A percentile compares a stretch with the other conserved stretches of the same genome.
Evolutionary conservation across 2,113 vertebrate species (phyloP).

Genomic region (Oreotrochilus melanogaster): DNA sequence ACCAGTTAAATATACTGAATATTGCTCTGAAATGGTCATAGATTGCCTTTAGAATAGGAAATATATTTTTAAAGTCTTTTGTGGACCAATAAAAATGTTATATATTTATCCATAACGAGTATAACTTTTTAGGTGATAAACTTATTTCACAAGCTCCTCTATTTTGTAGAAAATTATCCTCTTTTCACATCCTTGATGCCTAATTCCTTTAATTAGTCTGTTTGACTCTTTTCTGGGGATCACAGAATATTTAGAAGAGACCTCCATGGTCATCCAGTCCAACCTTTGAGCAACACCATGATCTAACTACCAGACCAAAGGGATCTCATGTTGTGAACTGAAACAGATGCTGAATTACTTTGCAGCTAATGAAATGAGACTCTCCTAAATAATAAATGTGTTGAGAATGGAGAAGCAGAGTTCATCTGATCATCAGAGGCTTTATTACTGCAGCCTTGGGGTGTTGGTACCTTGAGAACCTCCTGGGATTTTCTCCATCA

Average conservation of each 20-base stretch:
- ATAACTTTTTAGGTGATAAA: background rate
- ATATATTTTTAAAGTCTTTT: background rate
- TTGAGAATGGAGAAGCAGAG: background rate
- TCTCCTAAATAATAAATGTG: conserved; percentile 70
- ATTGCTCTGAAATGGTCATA: background rate
- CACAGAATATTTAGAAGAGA: no score
- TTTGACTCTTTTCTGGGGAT: conserved; percentile 4
- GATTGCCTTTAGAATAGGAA: background rate
- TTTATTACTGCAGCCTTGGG: background rate
- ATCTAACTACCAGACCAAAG: no score
- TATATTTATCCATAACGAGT: background rate
- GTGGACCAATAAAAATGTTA: background rate
- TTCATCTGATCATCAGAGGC: conserved; percentile 32
- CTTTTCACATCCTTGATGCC: background rate
- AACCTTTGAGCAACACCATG: no score
- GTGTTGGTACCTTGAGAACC: background rate
- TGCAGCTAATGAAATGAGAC: conserved; percentile 38
- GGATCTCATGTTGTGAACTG: background rate
- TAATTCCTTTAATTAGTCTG: conserved; percentile 5
- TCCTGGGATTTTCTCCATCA: background rate
- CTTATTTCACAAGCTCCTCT: background rate
- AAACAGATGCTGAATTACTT: conserved; percentile 32
- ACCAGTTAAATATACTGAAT: no score
- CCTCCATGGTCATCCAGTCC: no score
- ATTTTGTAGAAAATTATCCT: background rate